Evolutionary conservation across 1,140 invertebrate species (phyloP), one percentile per base, ranked within the genome.

Genomic region (Helicoverpa zea): DNA sequence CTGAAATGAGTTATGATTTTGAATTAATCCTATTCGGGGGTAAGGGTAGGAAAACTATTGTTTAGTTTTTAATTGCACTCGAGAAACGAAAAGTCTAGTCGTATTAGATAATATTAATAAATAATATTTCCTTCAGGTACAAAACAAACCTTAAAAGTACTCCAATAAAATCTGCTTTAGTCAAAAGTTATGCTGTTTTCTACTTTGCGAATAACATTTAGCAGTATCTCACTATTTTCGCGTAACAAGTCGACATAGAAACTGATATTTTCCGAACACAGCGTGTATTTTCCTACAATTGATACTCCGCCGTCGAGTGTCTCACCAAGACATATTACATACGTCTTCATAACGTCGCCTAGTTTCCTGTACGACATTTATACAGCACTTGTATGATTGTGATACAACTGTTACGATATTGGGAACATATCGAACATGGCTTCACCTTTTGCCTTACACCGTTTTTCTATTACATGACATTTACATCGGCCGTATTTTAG

Each of bases 401-500:
- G 63, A 64, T 64, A 64, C 63, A 64, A 64, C 43, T 35, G 43
- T 43, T 13, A 49, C 63, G 43, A 66, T 66, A 66, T 66, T 49
- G 43, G 43, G 9, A 66, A 66, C 63, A 66, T 66, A 66, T 66
- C 18, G 63, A 66, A 66, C 63, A 66, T 47, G 63, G 43, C 43
- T 66, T 66, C 43, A 66, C 63, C 63, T 66, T 64, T 49, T 47
- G 47, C 63, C 63, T 66, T 18, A 49, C 4, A 49, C n/a, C 63
- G n/a, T 47, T 16, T 47, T 66, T 18, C 63, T 66, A 66, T 66
- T 49, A 66, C 29, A 49, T 66, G 35, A 66, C 43, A 66, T 66
- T 66, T 66, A 66, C 43, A 64, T 64, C n/a, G 35, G 16, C 16
- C 3, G n/a, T 49, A 49, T 66, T 66, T 66, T 18, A 18, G n/a